phyloP scores from a whole-genome alignment of 2,888 invertebrate species.

The Spisula subtruncata region DNA sequence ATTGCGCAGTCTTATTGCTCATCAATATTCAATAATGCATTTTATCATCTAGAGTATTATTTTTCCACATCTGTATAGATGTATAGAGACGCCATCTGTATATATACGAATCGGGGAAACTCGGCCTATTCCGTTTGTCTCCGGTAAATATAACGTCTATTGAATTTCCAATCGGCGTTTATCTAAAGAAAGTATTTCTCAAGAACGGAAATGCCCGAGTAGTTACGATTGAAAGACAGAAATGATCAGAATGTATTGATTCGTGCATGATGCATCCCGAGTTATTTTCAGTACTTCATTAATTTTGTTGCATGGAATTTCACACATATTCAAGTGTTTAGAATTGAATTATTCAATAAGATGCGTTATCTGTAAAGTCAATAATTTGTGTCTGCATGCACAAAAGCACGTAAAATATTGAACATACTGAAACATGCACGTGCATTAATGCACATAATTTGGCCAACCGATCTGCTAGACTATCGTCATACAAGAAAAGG shows the following conservation, averaged over 20 bases:
- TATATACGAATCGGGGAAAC: too few relatives aligned
- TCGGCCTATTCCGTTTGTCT: too few relatives aligned
- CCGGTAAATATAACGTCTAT: too few relatives aligned
- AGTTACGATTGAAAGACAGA: too few relatives aligned
- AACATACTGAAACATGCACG: neutral
- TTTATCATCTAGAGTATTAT: neutral
- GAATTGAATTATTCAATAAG: neutral
- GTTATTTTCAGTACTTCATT: conserved; percentile 19
- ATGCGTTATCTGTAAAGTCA: conserved; percentile 9
- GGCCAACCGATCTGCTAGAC: neutral
- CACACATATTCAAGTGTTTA: neutral
- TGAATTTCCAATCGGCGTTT: too few relatives aligned
- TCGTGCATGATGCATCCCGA: neutral
- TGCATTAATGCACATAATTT: neutral
- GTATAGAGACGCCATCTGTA: neutral
- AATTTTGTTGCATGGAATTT: conserved; percentile 8
- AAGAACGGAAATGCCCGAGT: too few relatives aligned
- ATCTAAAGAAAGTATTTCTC: too few relatives aligned
- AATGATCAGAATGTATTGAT: too few relatives aligned
- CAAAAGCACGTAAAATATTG: conserved; percentile 1
- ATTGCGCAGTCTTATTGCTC: too few relatives aligned
- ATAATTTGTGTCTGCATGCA: neutral
- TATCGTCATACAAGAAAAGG: neutral
- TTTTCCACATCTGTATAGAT: neutral
- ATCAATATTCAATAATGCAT: too few relatives aligned